Evolutionary conservation across 1,140 invertebrate genomes (phyloP).

Genomic region (Stratiolaelaps scimitus): DNA sequence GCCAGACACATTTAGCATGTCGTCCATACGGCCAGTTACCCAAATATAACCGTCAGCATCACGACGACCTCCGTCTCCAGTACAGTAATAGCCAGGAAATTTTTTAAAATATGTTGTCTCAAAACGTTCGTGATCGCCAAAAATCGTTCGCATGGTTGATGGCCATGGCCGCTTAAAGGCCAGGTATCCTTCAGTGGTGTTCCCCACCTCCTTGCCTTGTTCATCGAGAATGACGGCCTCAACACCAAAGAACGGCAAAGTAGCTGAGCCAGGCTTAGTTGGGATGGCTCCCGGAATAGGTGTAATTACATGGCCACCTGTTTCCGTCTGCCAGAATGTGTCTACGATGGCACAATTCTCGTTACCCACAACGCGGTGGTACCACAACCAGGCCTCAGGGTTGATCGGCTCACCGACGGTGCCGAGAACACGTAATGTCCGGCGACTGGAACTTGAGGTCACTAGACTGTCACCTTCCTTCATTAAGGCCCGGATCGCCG

Average conservation of each 20-base stretch:
- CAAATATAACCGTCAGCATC: conserved; percentile 90
- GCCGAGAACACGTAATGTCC: conserved; percentile 62
- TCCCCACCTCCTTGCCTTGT: conserved; percentile 68
- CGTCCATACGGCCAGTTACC: conserved; percentile 92
- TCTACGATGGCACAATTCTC: conserved; percentile 67
- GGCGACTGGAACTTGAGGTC: conserved; percentile 41
- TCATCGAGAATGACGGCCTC: conserved; percentile 74
- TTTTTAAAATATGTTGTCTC: conserved; percentile 87
- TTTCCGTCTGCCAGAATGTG: conserved; percentile 99
- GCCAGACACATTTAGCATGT: conserved; percentile 95
- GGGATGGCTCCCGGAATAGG: conserved; percentile 84
- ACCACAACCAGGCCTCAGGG: conserved; percentile 95
- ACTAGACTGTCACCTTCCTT: conserved; percentile 55
- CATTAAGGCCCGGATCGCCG: conserved; percentile 89
- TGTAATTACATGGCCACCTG: conserved; percentile 84
- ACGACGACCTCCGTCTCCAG: conserved; percentile 73
- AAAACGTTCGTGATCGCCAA: conserved; percentile 79
- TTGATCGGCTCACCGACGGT: conserved; percentile 96
- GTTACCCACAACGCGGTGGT: conserved; percentile 68
- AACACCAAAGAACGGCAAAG: conserved; percentile 93
- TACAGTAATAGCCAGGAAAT: conserved; percentile 91
- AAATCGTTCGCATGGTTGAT: conserved; percentile 87
- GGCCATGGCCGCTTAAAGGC: conserved; percentile 87
- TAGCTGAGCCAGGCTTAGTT: conserved; percentile 90
- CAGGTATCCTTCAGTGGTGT: conserved; percentile 81